These are phyloP conservation scores for Cataglyphis rosenhaueri DNA, from an alignment of 2,888 invertebrate genomes.

Conservation along the genomic window DNA sequence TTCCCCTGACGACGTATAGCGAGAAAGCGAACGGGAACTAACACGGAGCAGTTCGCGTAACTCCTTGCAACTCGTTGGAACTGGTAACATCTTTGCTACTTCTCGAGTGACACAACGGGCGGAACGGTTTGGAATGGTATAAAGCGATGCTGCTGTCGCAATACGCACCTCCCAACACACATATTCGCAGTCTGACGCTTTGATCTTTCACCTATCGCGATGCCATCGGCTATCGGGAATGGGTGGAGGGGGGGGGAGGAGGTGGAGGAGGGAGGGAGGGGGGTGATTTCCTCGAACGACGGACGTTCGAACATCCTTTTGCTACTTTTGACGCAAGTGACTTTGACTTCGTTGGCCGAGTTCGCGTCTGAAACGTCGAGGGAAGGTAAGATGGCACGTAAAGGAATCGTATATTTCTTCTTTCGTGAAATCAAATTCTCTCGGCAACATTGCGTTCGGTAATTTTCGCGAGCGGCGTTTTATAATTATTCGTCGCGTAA, in stretches of 20 bases:
- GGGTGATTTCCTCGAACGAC: slow-evolving; percentile 1
- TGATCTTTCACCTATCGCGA: slow-evolving; percentile 66
- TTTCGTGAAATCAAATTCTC: slow-evolving; percentile 37
- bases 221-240: slow-evolving; percentile 48
- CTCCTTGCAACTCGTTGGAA: slow-evolving; percentile 75
- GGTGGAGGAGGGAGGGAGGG: too few relatives aligned
- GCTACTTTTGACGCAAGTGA: slow-evolving; percentile 59
- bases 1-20: slow-evolving; percentile 64
- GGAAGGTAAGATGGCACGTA: neutral
- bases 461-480: neutral
- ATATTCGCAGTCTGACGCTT: slow-evolving; percentile 56
- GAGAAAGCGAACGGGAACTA: slow-evolving; percentile 68
- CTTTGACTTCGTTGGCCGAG: slow-evolving; percentile 67
- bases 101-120: slow-evolving; percentile 68
- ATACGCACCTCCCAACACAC: neutral
- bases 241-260: neutral
- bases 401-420: slow-evolving; percentile 11
- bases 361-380: neutral
- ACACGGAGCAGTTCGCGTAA: slow-evolving; percentile 71
- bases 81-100: slow-evolving; percentile 76
- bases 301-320: slow-evolving; percentile 53
- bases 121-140: slow-evolving; percentile 58
- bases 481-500: slow-evolving; percentile 21
- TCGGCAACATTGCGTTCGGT: neutral
- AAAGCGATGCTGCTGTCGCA: slow-evolving; percentile 44